Evolutionary conservation across 1,140 invertebrate species (phyloP), one percentile per base, ranked within the genome.

Genomic region (Zaprionus africanus): DNA sequence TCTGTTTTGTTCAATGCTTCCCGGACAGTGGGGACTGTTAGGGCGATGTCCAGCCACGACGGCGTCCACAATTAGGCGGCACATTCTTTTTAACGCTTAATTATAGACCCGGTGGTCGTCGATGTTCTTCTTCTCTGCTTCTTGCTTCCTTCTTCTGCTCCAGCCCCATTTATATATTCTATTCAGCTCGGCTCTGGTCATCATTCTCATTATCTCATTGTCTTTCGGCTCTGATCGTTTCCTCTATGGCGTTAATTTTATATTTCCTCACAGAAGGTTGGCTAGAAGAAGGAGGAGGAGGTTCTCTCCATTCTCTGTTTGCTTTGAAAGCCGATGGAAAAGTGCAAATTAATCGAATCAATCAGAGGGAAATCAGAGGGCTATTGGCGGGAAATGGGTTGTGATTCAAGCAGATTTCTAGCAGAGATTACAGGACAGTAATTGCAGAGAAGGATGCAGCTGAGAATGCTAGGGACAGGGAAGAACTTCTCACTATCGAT

Each of bases 221-320:
- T 87, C 83, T 87, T 79, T 83, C 69, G 51, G 63, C 41, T 76
- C 28, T 82, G 77, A 51, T 70, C 84, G 83, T 88, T 87, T 87
- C 84, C 84, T 88, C 76, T 36, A 60, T 78, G 69, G 66, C 83
- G 69, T 83, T 87, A 75, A 87, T 87, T 88, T 76, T 81, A 81
- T 67, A 81, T 74, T 88, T 87, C 85, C 84, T 84, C 64, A 62
- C 17, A 65, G 67, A 72, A 46, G 41, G n/a, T 46, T 17, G 79
- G 54, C 66, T 62, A 67, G 51, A 15, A 3, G n/a, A 34, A 28
- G 5, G 7, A 65, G 69, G 22, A 59, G 41, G n/a, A 7, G 41
- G 2, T 9, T 11, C 31, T 28, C 28, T 11, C 31, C 11, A 11
- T 11, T 31, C 36, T 82, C 58, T 63, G n/a, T 54, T 54, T 76